Conservation (phyloP, 2,888 invertebrate genomes). For the Polyploca ridens region DNA sequence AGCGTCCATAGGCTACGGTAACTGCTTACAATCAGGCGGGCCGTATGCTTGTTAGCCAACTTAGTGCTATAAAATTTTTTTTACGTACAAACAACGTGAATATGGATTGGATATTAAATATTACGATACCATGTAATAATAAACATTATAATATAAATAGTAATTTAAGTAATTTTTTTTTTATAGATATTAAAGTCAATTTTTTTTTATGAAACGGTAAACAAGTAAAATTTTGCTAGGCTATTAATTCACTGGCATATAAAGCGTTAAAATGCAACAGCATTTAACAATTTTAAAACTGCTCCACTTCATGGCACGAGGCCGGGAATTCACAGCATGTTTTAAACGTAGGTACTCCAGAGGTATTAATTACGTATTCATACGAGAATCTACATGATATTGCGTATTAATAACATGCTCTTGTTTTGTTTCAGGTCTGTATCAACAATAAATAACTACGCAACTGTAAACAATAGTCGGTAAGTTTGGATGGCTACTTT, state of each 20-base stretch:
- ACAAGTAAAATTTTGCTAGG: neutral
- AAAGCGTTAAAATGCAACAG: neutral
- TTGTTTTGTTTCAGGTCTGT: constrained; percentile 12
- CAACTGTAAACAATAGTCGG: neutral
- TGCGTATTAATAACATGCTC: neutral
- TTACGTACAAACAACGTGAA: too few species aligned
- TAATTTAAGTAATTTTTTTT: too few species aligned
- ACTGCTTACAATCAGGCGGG: too few species aligned
- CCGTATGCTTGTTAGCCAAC: too few species aligned
- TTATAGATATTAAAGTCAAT: too few species aligned
- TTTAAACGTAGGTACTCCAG: neutral
- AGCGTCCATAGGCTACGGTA: too few species aligned
- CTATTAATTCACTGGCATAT: neutral
- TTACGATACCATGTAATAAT: too few species aligned
- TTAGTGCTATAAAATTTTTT: too few species aligned
- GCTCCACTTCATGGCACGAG: neutral
- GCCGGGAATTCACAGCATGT: neutral
- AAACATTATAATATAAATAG: too few species aligned
- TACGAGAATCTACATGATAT: neutral
- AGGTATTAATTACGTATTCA: constrained; percentile 1
- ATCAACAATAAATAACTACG: neutral
- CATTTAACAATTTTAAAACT: neutral
- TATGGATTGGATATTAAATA: too few species aligned
- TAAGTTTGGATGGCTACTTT: neutral
- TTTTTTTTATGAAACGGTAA: neutral